Percentiles rank a stretch among this genome's conserved stretches.
Conservation (phyloP, 2,113 vertebrate genomes). For the Epinephelus moara region DNA sequence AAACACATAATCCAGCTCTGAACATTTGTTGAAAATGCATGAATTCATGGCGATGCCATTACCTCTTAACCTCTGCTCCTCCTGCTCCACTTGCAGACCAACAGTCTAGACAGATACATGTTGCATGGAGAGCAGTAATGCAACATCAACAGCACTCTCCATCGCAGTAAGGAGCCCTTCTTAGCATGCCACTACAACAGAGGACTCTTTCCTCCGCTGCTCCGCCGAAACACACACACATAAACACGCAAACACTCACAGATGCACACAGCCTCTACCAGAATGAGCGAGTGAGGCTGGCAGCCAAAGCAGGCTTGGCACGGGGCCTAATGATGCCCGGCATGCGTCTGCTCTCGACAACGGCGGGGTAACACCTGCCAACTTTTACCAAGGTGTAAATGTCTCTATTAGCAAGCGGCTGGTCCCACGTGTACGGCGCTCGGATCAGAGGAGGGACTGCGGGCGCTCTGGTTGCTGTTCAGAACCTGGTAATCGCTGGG, state of each 20-base stretch:
- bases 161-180: slow-evolving; percentile 42
- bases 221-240: slow-evolving; percentile 23
- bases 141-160: slow-evolving; percentile 19
- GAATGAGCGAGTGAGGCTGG: slow-evolving; percentile 74
- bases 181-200: slow-evolving; percentile 58
- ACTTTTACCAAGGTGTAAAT: slow-evolving; percentile 98
- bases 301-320: slow-evolving; percentile 94
- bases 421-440: slow-evolving; percentile 88
- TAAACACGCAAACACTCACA: slow-evolving; percentile 49
- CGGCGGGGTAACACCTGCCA: slow-evolving; percentile 96
- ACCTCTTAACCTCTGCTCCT: too few species aligned
- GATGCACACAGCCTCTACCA: slow-evolving; percentile 47
- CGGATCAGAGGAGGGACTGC: slow-evolving; percentile 90
- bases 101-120: slow-evolving; percentile 39
- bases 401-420: slow-evolving; percentile 96
- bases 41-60: too few species aligned
- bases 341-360: slow-evolving; percentile 94
- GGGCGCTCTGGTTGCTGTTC: slow-evolving; percentile 82
- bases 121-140: slow-evolving; percentile 43
- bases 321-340: slow-evolving; percentile 95
- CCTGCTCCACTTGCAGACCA: too few species aligned
- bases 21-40: too few species aligned
- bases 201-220: slow-evolving; percentile 51
- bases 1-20: too few species aligned
- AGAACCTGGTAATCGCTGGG: slow-evolving; percentile 73